Conservation (phyloP, 2,888 invertebrate genomes). For the Chrysina gloriosa region DNA sequence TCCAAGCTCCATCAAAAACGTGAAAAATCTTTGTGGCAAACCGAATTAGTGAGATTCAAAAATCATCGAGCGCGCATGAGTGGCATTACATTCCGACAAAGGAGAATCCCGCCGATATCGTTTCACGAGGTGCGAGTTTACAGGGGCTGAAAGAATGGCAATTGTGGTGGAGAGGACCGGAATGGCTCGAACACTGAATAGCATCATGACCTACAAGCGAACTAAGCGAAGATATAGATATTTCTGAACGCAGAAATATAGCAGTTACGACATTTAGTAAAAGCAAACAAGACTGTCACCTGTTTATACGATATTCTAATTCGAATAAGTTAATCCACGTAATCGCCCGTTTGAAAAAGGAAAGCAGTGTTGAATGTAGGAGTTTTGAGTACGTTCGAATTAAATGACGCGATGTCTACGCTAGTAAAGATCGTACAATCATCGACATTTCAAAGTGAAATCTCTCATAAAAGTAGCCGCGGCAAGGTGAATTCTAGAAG, state of each 20-base stretch:
- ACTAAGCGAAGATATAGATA: background rate
- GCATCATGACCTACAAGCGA: constrained; percentile 45
- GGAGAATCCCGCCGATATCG: constrained; percentile 53
- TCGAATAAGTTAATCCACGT: background rate
- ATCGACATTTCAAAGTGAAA: background rate
- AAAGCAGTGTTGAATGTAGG: background rate
- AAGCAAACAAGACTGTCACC: background rate
- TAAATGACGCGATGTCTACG: background rate
- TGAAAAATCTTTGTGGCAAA: constrained; percentile 23
- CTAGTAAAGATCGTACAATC: background rate
- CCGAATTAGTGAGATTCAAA: constrained; percentile 7
- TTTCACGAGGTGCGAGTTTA: constrained; percentile 47
- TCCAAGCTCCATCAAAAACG: background rate
- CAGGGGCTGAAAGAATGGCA: constrained; percentile 46
- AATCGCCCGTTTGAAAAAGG: background rate
- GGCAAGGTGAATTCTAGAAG: background rate
- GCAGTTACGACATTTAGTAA: background rate
- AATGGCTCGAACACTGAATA: constrained; percentile 41
- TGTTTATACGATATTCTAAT: constrained; percentile 16
- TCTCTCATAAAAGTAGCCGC: background rate
- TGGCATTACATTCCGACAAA: constrained; percentile 44
- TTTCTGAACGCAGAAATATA: background rate
- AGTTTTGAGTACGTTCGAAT: background rate
- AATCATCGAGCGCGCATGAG: background rate
- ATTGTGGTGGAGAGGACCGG: constrained; percentile 43